A percentile compares a stretch with the other conserved stretches of the same genome.
Conservation (phyloP, 2,113 vertebrate species). For the Chiloscyllium plagiosum region DNA sequence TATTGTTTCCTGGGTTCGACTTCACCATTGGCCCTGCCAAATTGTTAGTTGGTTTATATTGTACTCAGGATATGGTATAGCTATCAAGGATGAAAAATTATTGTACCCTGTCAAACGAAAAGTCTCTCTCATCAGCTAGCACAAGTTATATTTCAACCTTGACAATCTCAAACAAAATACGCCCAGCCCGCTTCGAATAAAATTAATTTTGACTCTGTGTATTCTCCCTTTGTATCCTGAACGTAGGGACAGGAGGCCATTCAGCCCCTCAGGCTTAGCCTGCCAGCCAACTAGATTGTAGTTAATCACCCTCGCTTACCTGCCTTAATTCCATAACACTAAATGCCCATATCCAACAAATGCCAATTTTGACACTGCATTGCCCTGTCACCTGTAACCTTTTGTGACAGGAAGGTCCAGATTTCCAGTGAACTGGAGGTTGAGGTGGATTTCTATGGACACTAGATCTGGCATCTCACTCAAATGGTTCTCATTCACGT, state of each 20-base stretch:
- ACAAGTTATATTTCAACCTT: constrained; percentile 17
- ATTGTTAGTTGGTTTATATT: constrained; percentile 31
- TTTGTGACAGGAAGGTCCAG: neutral
- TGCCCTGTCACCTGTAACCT: neutral
- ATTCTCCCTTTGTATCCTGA: neutral
- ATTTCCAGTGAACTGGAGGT: neutral
- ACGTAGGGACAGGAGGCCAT: neutral
- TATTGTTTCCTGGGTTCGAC: constrained; percentile 29
- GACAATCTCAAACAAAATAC: neutral
- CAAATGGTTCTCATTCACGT: neutral
- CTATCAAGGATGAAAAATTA: constrained; percentile 35
- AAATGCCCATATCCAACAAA: neutral
- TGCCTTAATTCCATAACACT: neutral
- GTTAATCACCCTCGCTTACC: neutral
- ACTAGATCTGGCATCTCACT: neutral
- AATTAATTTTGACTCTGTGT: neutral
- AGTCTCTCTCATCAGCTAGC: neutral
- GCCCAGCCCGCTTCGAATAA: constrained; percentile 40
- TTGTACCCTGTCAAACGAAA: constrained; percentile 31
- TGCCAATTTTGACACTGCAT: neutral
- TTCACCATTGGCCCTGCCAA: constrained; percentile 9
- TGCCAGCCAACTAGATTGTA: neutral
- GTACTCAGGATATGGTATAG: constrained; percentile 26
- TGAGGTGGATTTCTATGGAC: neutral
- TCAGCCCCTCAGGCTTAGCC: neutral